Base-by-base conservation (phyloP, 1,140 invertebrate genomes). In the Pogonognathellus flavescens region DNA sequence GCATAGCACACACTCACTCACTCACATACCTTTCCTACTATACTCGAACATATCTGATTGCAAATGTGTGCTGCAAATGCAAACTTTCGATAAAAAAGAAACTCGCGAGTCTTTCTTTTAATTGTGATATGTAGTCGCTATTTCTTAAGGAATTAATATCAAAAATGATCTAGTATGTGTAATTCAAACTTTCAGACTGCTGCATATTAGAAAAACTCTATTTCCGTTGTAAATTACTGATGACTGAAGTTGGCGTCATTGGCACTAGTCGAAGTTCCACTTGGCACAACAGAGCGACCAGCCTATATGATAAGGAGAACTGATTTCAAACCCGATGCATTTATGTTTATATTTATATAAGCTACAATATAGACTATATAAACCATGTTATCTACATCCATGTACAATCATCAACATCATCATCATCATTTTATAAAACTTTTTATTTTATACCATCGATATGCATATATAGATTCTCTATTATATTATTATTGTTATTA, bases 191-290 rank as follows among this genome's bases (percentile, higher is more conserved):
- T 57, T 57, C 53, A 57, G 53, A 57, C n/a, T 57, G 53, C 2
- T 57, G n/a, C 53, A 57, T 57, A 57, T 57, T 57, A 57, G 53
- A 57, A 57, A 57, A 57, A 57, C n/a, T 57, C 53, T 57, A 57
- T 57, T 57, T 57, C 53, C 53, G 53, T 57, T 57, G 53, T 57
- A 57, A 57, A 57, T 57, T 57, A 41, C 31, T 41, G 31, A 41
- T 41, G 31, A 57, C 11, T n/a, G 10, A 2, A 57, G 53, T 57
- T 57, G 53, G 53, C 53, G 11, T 57, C 53, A 57, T 57, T 57
- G 53, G 53, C 53, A 57, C 53, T 57, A 2, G 53, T 57, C 1
- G 11, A 5, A 57, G n/a, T n/a, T 57, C n/a, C 53, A 14, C 53
- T 57, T 57, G 53, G 53, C 53, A 57, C 53, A 57, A 57, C 53